These are phyloP conservation scores for Pycnonotus jocosus DNA, from an alignment of 2,113 vertebrate species.

Conservation along the genomic window DNA sequence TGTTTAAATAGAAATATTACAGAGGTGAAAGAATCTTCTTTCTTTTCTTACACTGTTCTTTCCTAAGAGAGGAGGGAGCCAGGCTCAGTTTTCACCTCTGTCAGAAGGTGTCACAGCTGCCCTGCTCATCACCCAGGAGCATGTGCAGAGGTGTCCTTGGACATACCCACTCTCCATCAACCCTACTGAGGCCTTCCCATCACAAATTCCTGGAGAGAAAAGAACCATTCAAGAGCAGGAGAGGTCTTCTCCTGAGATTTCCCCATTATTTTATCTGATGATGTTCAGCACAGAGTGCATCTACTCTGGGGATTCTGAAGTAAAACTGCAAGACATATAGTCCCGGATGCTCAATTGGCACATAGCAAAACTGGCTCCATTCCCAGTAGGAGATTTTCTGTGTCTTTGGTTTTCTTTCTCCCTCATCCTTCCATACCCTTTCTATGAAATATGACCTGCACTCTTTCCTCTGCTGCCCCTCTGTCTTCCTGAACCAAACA, in stretches of 20 bases:
- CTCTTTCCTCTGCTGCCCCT: background rate
- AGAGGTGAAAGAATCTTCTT: background rate
- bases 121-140: background rate
- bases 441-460: background rate
- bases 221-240: background rate
- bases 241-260: background rate
- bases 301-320: background rate
- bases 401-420: background rate
- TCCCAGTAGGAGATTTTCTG: background rate
- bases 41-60: background rate
- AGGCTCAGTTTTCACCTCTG: background rate
- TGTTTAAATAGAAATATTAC: background rate
- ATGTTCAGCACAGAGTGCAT: background rate
- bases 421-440: background rate
- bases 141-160: background rate
- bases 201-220: background rate
- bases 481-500: background rate
- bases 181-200: background rate
- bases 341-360: background rate
- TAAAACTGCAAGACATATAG: rapidly evolving
- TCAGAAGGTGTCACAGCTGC: background rate
- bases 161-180: rapidly evolving
- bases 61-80: background rate
- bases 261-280: background rate
- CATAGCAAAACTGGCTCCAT: background rate